Evolutionary conservation across 30 jellyfish, hydroid and myxozoan species (phyloP), one percentile per base, ranked within the genome.

Genomic region (Nemopilema nomurai): DNA sequence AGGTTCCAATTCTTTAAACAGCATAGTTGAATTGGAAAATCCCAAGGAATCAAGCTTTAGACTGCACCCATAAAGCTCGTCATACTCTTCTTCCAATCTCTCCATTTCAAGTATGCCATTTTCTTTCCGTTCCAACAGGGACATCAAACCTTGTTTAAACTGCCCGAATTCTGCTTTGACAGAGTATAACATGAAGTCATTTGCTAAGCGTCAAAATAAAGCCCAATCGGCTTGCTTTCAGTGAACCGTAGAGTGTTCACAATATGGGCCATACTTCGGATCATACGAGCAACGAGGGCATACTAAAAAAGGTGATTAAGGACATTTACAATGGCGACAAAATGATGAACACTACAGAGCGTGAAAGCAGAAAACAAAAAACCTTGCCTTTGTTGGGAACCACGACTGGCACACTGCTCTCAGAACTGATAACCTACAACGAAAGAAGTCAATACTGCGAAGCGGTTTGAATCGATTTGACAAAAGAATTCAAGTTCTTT

Each of bases 11-110:
- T 79, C 89, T 33, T 29, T 30, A 49, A 79, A 79, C 8, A 79
- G 70, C 22, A 57, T 80, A 62, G 16, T 33, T 18, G 89, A 70
- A 32, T 79, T 67, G 70, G 65, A 68, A 69, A 79, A 79, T 6
- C 89, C 89, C 20, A 79, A 80, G 25, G 32, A 26, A 50, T 25
- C 49, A 0, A 79, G 19, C 70, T 57, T 41, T 8, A 69, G 69
- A 24, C 79, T 16, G 22, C 33, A 25, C 18, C 80, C 70, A 30
- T 62, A 69, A 29, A 79, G 63, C 7, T 26, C 33, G 22, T 18
- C 18, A 23, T 57, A 79, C 51, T 79, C 89, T 0, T 19, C 50
- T 29, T 13, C 80, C 24, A 79, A 51, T n/a, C n/a, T 23, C 7
- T 28, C 33, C 0, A 79, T 19, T 16, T 49, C 7, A 3, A 79